These are phyloP conservation scores for Hirudinaria manillensis DNA, from an alignment of 2,888 invertebrate genomes.

Conservation along the genomic window DNA sequence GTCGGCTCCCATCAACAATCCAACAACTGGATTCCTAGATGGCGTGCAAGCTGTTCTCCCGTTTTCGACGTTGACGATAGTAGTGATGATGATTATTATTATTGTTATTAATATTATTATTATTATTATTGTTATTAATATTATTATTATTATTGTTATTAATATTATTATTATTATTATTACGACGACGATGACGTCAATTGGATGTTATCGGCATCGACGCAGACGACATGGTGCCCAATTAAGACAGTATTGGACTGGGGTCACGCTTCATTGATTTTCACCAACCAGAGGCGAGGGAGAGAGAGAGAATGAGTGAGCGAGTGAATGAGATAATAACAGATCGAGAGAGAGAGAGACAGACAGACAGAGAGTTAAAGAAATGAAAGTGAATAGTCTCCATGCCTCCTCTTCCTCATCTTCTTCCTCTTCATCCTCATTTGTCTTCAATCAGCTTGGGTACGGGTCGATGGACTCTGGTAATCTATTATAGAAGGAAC, in stretches of 20 bases:
- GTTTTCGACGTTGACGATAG: not conserved
- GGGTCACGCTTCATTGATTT: constrained; percentile 15
- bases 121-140: not conserved
- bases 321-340: not conserved
- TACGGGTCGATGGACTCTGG: no score
- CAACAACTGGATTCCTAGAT: not conserved
- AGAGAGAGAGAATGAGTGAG: not conserved
- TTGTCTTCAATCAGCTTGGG: no score
- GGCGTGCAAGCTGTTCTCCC: not conserved
- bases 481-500: no score
- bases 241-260: not conserved
- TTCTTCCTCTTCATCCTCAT: no score
- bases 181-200: not conserved
- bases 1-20: no score
- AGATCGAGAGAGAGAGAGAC: not conserved
- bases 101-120: not conserved
- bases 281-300: not conserved
- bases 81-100: not conserved
- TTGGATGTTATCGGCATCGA: not conserved
- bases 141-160: not conserved
- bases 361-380: not conserved
- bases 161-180: not conserved
- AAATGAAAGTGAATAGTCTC: no score
- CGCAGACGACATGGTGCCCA: constrained; percentile 5
- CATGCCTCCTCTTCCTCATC: no score